These are phyloP conservation scores for Nephrotoma appendiculata DNA, from an alignment of 2,888 invertebrate species.

Conservation along the genomic window DNA sequence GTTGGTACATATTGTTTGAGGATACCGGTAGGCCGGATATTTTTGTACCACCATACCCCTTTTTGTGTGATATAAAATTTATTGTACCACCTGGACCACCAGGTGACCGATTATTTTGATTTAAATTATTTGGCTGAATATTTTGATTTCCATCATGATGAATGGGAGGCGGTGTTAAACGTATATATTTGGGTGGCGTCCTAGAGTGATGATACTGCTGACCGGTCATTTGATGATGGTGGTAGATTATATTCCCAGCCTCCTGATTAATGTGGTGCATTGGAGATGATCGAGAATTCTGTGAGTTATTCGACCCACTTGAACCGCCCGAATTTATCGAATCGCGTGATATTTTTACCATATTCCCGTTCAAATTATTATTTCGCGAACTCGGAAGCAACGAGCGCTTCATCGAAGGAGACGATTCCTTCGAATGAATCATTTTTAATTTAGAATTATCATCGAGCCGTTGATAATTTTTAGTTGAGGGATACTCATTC, in stretches of 20 bases:
- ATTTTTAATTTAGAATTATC: slow-evolving; percentile 10
- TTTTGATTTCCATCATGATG: neutral
- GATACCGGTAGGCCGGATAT: slow-evolving; percentile 10
- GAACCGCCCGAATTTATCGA: slow-evolving; percentile 15
- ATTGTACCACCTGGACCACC: neutral
- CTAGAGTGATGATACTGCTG: slow-evolving; percentile 10
- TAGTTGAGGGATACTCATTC: slow-evolving; percentile 13
- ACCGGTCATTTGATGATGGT: neutral
- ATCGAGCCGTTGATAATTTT: slow-evolving; percentile 16
- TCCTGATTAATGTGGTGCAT: slow-evolving; percentile 13
- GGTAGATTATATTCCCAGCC: slow-evolving; percentile 6
- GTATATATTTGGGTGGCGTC: slow-evolving; percentile 15
- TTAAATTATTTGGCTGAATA: slow-evolving; percentile 2
- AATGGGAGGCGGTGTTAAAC: slow-evolving; percentile 9
- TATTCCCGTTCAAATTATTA: neutral
- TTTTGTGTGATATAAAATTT: neutral
- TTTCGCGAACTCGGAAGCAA: slow-evolving; percentile 12
- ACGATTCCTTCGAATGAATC: neutral
- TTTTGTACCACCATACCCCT: neutral
- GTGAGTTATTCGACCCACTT: slow-evolving; percentile 13
- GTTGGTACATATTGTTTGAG: neutral
- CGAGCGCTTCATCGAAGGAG: slow-evolving; percentile 11
- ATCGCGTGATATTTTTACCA: slow-evolving; percentile 13
- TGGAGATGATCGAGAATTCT: slow-evolving; percentile 12
- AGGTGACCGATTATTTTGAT: neutral